Evolutionary conservation across 2,888 invertebrate genomes (phyloP), one percentile per base, ranked within the genome.

Genomic region (Nowickia ferox): DNA sequence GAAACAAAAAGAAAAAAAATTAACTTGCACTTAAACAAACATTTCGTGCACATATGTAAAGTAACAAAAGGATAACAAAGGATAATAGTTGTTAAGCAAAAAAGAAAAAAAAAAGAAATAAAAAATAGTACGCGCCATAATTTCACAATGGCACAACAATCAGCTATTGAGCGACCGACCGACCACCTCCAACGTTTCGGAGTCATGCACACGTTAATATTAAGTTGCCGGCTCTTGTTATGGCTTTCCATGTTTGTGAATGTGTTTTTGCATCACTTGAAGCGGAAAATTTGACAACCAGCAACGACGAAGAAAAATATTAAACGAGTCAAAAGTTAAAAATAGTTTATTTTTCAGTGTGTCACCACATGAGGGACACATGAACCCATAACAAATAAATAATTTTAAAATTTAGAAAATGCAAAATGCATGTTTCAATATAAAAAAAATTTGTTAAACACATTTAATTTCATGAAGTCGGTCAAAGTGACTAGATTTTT

Each of bases 81-180:
- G 71, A 76, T 53, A 74, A 42, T 59, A 55, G 69, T 63, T 79
- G 13, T 30, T 30, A 30, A 30, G 42, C 61, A 78, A 61, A 75
- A 55, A 55, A 75, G n/a, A n/a, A n/a, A n/a, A n/a, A n/a, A n/a
- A n/a, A n/a, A n/a, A n/a, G n/a, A n/a, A n/a, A n/a, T n/a, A 65
- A 40, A 65, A 51, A 69, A 65, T 68, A 85, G 69, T 78, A 82
- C 85, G 85, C 85, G 85, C 82, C 85, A 85, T 78, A 78, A 82
- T 78, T 82, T 74, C 46, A 81, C 53, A 59, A 75, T 59, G 75
- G 74, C 69, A 68, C 69, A 81, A 30, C 55, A 77, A 74, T 72
- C 48, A 66, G 76, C 69, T 72, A 72, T 75, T 77, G 80, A 51
- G 57, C 51, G 68, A 55, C 75, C 81, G 38, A 53, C 69, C 65